Conservation (phyloP, 2,113 vertebrate species). For the Camelus dromedarius region DNA sequence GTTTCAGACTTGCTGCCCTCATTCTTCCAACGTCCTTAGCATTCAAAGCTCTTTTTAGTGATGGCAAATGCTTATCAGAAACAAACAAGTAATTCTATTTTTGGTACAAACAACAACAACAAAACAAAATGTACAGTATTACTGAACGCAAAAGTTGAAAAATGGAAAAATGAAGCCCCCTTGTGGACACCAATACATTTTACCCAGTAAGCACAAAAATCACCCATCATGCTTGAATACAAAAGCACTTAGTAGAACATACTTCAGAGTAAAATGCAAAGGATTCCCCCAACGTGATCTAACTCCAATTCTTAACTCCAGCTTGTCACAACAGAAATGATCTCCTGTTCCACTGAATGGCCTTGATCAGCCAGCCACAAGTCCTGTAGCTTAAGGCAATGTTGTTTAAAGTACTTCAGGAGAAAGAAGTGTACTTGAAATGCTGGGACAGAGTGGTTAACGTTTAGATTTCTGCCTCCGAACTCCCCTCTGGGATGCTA, state of each 20-base stretch:
- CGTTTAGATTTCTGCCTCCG: neutral
- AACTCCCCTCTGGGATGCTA: neutral
- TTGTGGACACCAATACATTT: conserved; percentile 78
- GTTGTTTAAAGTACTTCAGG: neutral
- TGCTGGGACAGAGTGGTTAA: neutral
- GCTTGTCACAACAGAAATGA: neutral
- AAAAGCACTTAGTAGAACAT: neutral
- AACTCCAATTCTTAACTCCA: neutral
- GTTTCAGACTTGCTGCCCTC: neutral
- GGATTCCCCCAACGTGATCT: neutral
- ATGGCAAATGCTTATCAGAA: neutral
- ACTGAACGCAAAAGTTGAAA: conserved; percentile 41
- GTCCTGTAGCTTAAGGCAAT: neutral
- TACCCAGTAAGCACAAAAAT: neutral
- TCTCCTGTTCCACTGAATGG: neutral
- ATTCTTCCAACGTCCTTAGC: neutral
- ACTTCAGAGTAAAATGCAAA: conserved; percentile 24
- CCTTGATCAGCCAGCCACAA: neutral
- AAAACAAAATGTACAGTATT: neutral
- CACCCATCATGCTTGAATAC: neutral
- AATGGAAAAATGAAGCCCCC: conserved; percentile 80
- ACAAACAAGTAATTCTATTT: conserved; percentile 26
- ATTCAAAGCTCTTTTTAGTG: neutral
- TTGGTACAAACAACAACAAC: neutral
- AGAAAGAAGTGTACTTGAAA: neutral